A percentile compares a stretch with the other conserved stretches of the same genome.
phyloP scores from a whole-genome alignment of 1,140 invertebrate genomes.

The Lucilia cuprina region DNA sequence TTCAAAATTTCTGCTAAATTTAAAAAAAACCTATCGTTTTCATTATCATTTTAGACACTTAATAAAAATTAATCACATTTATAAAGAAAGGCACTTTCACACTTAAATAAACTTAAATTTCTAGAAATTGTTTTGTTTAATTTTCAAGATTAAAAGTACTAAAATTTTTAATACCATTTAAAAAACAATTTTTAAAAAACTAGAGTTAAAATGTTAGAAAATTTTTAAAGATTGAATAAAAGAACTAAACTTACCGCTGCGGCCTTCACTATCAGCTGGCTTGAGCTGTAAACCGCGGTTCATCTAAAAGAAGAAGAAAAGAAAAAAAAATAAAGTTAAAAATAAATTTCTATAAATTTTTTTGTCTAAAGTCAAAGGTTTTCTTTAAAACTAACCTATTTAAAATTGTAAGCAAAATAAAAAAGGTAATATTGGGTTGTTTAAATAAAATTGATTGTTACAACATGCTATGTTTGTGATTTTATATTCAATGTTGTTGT shows the following conservation, averaged over 20 bases:
- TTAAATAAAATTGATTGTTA: neutral
- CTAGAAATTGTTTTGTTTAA: neutral
- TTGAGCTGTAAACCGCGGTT: constrained; percentile 99
- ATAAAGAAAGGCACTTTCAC: constrained; percentile 16
- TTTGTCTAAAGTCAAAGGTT: too few species aligned
- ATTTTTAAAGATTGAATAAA: neutral
- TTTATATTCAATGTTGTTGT: neutral
- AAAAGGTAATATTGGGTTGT: neutral
- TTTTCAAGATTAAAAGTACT: neutral
- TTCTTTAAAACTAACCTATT: too few species aligned
- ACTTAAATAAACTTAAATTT: neutral
- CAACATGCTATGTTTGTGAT: neutral
- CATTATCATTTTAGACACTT: neutral
- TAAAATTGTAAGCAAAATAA: neutral
- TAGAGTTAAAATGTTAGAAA: neutral
- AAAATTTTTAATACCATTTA: neutral
- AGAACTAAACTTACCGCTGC: constrained; percentile 82
- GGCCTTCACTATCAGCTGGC: constrained; percentile 98
- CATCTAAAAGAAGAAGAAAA: constrained; percentile 78
- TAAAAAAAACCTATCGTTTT: neutral
- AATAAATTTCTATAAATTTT: neutral
- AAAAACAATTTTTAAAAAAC: neutral
- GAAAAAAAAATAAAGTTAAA: constrained; percentile 48
- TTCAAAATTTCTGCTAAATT: neutral
- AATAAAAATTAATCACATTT: neutral